Evolutionary conservation across 2,888 invertebrate genomes (phyloP).

Genomic region (Cordilura impudica): DNA sequence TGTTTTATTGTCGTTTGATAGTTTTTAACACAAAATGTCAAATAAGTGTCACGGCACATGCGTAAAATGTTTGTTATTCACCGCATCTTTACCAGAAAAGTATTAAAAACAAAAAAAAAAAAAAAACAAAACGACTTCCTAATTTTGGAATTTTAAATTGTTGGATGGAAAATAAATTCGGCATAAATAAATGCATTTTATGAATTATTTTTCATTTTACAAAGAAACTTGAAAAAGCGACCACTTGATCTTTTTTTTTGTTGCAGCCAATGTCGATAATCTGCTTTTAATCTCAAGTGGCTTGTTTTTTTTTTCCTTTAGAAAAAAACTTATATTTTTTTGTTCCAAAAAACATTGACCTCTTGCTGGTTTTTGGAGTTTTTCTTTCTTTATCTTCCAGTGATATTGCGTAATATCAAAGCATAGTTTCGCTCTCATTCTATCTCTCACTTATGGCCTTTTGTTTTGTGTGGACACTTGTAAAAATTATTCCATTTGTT

Average conservation of each 20-base stretch:
- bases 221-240: background rate
- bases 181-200: conserved; percentile 53
- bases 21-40: conserved; percentile 60
- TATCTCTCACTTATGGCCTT: background rate
- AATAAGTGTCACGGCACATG: conserved; percentile 63
- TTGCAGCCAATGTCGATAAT: conserved; percentile 47
- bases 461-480: conserved; percentile 27
- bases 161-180: conserved; percentile 19
- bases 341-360: conserved; percentile 23
- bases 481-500: conserved; percentile 41
- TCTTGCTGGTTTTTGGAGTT: conserved; percentile 8
- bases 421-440: background rate
- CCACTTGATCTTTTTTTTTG: conserved; percentile 23
- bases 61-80: conserved; percentile 61
- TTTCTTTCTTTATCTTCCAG: background rate
- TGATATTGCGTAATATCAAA: conserved; percentile 29
- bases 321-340: conserved; percentile 18
- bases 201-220: conserved; percentile 25
- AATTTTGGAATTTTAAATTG: conserved; percentile 48
- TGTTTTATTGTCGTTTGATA: background rate
- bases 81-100: conserved; percentile 36
- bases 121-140: conserved; percentile 19
- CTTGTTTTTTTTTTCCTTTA: no score
- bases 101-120: background rate
- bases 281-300: conserved; percentile 49